Evolutionary conservation across 2,113 vertebrate species (phyloP), one percentile per base, ranked within the genome.

Genomic region (Festucalex cinctus): DNA sequence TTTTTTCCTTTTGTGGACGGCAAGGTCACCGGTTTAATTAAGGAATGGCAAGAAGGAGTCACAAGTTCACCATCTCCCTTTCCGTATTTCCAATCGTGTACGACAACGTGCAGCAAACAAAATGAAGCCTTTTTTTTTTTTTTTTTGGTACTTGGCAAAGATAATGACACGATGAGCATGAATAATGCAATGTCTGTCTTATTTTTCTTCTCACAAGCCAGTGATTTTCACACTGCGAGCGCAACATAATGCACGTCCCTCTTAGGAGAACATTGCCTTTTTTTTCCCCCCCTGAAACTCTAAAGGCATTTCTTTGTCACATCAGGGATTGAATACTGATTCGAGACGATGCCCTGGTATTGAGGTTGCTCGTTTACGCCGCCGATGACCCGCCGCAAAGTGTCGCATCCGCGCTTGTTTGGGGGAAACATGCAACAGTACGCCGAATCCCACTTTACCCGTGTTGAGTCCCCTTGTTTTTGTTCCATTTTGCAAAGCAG

Each of bases 1-100:
- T 39, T 8, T 39, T 41, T 9, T n/a, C 48, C 20, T 22, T 54
- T 2, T 48, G 73, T 71, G 74, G 62, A 81, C 49, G 70, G 70
- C 86, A 85, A 88, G 88, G 89, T 85, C 87, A 84, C 53, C 1
- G 43, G 79, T 82, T 89, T 89, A 84, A 90, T 91, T 89, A 91
- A 86, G 36, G 69, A 84, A 77, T 71, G 71, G 81, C 24, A 44
- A 77, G 65, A 69, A 66, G 60, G 71, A 82, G 85, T 80, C 85
- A 78, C 57, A 71, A 78, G 81, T 85, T 80, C 82, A 81, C 57
- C 19, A 67, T 39, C 65, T 60, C 65, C 12, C 37, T 17, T 71
- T 26, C 43, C 5, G 3, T 53, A 24, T 53, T 37, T 36, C 68
- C 16, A 12, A 9, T 32, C 20, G 10, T 22, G 9, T 51, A 22